Evolutionary conservation across 64 coral and sea anemone species (phyloP), one percentile per base, ranked within the genome.

Genomic region (Actinia equina): DNA sequence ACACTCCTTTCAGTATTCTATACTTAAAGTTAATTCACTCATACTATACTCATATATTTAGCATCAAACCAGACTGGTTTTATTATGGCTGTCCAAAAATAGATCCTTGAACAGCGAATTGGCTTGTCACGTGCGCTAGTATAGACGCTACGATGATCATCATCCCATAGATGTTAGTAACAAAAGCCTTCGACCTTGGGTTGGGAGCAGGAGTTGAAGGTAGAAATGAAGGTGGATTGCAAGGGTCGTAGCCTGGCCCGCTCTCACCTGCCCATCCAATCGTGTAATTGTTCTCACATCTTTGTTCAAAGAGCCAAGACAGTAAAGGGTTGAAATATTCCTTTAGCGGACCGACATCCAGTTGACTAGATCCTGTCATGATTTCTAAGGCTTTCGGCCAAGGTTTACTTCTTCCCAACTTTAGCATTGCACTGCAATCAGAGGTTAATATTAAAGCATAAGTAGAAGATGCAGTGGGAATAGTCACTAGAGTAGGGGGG

Each of bases 331-430:
- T 19, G 52, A 94, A 98, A 61, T 98, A 98, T 57, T 98, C 95
- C 43, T 94, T 98, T 22, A 98, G 59, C 17, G 92, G 92, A n/a
- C 77, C 87, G 2, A 88, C 90, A 85, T 86, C 88, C 85, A 98
- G 79, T 49, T 92, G 65, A 25, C 77, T 77, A 44, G 78, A 85
- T 27, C 93, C 86, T 30, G 93, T 98, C 84, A 98, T 91, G 13
- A 52, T 87, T 58, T 92, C 82, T 43, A 98, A 46, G 45, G 93
- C 90, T 4, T 88, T 22, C 10, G 89, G 93, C 95, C 95, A 98
- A 6, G 95, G 93, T 59, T 94, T 98, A 56, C 95, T 94, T 82
- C 80, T 89, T 4, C 95, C 95, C 88, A 98, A 84, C 30, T 86
- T 27, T 2, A 98, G 87, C 93, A 94, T 98, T 11, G 79, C 89